Conservation (phyloP, 2,113 vertebrate species). For the Myocastor coypus region DNA sequence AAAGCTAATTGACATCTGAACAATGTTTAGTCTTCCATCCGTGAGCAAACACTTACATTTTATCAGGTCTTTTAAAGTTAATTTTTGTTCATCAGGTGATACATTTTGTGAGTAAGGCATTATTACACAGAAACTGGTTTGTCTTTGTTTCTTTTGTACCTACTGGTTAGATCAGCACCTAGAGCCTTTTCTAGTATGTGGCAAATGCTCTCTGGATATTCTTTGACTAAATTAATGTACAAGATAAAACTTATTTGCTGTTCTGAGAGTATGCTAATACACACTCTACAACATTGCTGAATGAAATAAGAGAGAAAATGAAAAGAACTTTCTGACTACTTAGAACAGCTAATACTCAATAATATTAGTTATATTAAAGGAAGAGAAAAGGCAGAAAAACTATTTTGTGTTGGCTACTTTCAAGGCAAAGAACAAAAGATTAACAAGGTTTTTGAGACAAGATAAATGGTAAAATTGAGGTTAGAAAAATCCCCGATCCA, state of each 20-base stretch:
- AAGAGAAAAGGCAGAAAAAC: slow-evolving; percentile 15
- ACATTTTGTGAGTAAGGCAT: neutral
- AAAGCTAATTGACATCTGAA: neutral
- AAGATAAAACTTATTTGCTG: neutral
- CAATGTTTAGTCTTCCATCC: neutral
- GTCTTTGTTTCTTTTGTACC: neutral
- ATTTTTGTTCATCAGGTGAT: slow-evolving; percentile 4
- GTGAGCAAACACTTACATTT: neutral
- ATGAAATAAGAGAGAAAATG: neutral
- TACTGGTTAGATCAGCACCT: neutral
- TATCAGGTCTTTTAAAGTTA: slow-evolving; percentile 34
- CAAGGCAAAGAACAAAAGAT: slow-evolving; percentile 25
- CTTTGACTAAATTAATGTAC: neutral
- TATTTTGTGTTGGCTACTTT: neutral
- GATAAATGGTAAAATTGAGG: neutral
- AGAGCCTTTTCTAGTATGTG: neutral
- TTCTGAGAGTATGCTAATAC: slow-evolving; percentile 1
- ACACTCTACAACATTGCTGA: neutral
- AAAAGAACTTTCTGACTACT: neutral
- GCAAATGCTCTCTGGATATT: neutral
- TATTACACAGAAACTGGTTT: neutral
- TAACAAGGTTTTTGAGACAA: neutral
- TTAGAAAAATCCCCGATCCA: neutral
- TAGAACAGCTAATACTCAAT: neutral
- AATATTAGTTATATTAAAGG: neutral